phyloP scores from a whole-genome alignment of 2,888 invertebrate genomes.

The Gnatocerus cornutus region DNA sequence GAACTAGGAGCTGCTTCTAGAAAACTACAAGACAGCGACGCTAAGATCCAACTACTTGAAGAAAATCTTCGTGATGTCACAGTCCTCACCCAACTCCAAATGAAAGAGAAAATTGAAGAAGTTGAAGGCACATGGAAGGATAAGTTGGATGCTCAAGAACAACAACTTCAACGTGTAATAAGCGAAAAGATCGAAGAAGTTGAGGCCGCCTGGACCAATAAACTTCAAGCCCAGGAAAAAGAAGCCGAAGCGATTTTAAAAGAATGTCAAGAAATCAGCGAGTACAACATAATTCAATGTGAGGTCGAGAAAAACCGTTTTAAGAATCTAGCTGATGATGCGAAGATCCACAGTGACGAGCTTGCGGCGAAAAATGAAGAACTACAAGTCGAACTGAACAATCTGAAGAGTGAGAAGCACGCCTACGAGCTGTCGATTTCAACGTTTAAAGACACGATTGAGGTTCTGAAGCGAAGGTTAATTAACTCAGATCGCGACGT shows the following conservation, averaged over 20 bases:
- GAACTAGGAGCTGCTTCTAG: slow-evolving; percentile 16
- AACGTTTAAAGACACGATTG: slow-evolving; percentile 75
- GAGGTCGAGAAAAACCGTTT: slow-evolving; percentile 72
- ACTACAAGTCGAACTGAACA: slow-evolving; percentile 71
- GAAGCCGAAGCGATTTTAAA: slow-evolving; percentile 72
- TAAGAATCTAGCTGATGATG: slow-evolving; percentile 44
- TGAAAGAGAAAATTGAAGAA: slow-evolving; percentile 69
- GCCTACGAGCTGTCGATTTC: slow-evolving; percentile 76
- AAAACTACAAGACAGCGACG: slow-evolving; percentile 51
- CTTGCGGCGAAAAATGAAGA: slow-evolving; percentile 42
- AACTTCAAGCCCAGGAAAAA: slow-evolving; percentile 70
- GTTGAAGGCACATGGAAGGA: slow-evolving; percentile 69
- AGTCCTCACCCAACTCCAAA: slow-evolving; percentile 63
- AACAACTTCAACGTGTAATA: slow-evolving; percentile 55
- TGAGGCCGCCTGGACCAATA: slow-evolving; percentile 69
- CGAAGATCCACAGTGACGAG: too few species aligned
- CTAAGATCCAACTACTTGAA: slow-evolving; percentile 55
- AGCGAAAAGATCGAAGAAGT: slow-evolving; percentile 69
- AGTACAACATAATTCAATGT: slow-evolving; percentile 73
- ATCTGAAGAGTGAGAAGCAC: slow-evolving; percentile 72
- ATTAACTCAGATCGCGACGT: slow-evolving; percentile 77
- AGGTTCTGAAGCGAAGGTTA: slow-evolving; percentile 75
- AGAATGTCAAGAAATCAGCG: slow-evolving; percentile 74
- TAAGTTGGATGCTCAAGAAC: slow-evolving; percentile 70
- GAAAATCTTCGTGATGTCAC: slow-evolving; percentile 54